phyloP scores from a whole-genome alignment of 2,888 invertebrate genomes.

The Trypoxylon attenuatum region DNA sequence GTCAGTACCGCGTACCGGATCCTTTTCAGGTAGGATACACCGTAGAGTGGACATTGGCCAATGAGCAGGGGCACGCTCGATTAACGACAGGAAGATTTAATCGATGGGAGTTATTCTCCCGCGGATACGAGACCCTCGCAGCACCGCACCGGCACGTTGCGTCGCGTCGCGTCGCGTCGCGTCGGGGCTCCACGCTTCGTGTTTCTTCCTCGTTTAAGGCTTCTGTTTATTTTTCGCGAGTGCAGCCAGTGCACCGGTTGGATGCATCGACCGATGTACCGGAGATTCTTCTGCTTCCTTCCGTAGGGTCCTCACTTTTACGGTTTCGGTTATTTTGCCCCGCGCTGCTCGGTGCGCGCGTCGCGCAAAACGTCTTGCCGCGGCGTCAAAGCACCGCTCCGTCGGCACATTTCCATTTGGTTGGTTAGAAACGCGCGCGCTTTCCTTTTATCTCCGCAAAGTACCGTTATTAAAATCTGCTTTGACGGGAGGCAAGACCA shows the following conservation, averaged over 20 bases:
- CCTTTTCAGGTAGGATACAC: constrained; percentile 37
- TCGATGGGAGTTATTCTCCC: constrained; percentile 18
- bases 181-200: neutral
- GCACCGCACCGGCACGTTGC: neutral
- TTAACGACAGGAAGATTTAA: constrained; percentile 31
- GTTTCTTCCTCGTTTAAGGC: neutral
- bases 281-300: neutral
- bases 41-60: constrained; percentile 23
- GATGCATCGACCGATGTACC: neutral
- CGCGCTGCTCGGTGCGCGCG: constrained; percentile 13
- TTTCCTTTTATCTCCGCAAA: constrained; percentile 5
- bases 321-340: neutral
- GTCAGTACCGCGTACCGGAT: constrained; percentile 21
- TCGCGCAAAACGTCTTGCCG: constrained; percentile 11
- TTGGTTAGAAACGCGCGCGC: constrained; percentile 19
- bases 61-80: constrained; percentile 18
- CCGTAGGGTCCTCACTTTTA: constrained; percentile 5
- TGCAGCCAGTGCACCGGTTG: neutral
- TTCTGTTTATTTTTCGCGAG: constrained; percentile 1
- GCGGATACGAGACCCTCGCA: constrained; percentile 5
- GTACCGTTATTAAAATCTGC: constrained; percentile 31
- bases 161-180: too few relatives aligned
- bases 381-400: constrained; percentile 36
- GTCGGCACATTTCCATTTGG: constrained; percentile 27
- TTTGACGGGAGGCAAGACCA: constrained; percentile 1